These are phyloP conservation scores for Drosophila obscura DNA, from an alignment of 1,140 invertebrate species.

Conservation along the genomic window DNA sequence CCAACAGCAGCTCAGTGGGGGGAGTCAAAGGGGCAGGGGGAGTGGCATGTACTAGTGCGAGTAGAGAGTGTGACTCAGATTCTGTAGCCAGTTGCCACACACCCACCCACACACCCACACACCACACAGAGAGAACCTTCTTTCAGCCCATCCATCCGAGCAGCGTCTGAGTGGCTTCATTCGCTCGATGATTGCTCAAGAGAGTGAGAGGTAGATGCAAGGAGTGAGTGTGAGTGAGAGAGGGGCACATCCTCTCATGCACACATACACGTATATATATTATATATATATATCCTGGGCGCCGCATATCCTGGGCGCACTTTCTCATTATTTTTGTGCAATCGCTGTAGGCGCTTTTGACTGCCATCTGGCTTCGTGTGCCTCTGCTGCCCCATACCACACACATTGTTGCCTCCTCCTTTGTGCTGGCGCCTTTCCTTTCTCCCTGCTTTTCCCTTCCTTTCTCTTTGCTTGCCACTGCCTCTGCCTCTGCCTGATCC, in stretches of 20 bases:
- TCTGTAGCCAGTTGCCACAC: slow-evolving; percentile 38
- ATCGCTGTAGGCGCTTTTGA: slow-evolving; percentile 75
- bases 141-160: slow-evolving; percentile 7
- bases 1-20: slow-evolving; percentile 21
- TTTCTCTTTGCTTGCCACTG: slow-evolving; percentile 51
- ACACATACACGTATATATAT: slow-evolving; percentile 9
- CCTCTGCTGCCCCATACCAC: slow-evolving; percentile 19
- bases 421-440: slow-evolving; percentile 37
- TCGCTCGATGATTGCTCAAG: slow-evolving; percentile 72
- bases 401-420: slow-evolving; percentile 52
- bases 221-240: no score
- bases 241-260: slow-evolving; percentile 5
- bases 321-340: slow-evolving; percentile 82
- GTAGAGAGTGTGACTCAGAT: slow-evolving; percentile 23
- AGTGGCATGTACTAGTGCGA: neutral
- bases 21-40: slow-evolving; percentile 21
- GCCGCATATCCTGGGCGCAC: slow-evolving; percentile 73
- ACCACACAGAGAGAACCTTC: no score
- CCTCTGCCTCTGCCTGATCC: slow-evolving; percentile 25
- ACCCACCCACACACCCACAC: neutral
- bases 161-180: slow-evolving; percentile 77
- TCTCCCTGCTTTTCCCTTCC: neutral
- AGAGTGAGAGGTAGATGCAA: slow-evolving; percentile 24
- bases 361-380: slow-evolving; percentile 10
- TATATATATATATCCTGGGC: slow-evolving; percentile 26